Evolutionary conservation across 2,797 vertebrate species (phyloP).

Genomic region (Anguilla anguilla): DNA sequence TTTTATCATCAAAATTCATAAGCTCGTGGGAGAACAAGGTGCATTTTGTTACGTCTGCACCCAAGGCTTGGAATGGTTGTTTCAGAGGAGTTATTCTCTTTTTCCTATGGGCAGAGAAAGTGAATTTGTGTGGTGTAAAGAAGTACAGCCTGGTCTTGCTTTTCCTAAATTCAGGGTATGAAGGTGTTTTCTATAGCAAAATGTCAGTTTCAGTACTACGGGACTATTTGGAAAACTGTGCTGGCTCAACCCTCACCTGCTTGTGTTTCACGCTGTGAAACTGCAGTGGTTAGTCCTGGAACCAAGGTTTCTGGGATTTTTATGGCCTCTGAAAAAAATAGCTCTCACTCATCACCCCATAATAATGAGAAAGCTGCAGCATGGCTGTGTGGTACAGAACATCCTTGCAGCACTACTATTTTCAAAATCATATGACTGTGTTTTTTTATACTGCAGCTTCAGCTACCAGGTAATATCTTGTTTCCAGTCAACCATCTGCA

Average conservation of each 20-base stretch:
- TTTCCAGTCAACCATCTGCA: not conserved
- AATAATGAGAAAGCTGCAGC: not conserved
- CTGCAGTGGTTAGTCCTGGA: not conserved
- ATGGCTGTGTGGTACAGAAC: not conserved
- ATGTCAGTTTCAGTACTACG: not conserved
- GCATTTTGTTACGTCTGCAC: not conserved
- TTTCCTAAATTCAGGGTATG: not conserved
- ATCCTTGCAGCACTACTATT: not conserved
- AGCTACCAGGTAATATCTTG: not conserved
- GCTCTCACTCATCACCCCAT: not conserved
- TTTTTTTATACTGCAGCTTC: not conserved
- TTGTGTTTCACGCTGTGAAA: not conserved
- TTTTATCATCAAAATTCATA: not conserved
- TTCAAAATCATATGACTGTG: not conserved
- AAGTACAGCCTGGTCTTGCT: not conserved
- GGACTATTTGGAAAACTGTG: not conserved
- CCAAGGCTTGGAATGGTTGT: not conserved
- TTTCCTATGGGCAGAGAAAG: not conserved
- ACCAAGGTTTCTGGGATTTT: not conserved
- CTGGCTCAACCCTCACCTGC: not conserved
- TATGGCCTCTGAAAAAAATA: not conserved
- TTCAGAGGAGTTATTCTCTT: not conserved
- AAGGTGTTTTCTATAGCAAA: too few relatives aligned
- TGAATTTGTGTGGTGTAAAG: not conserved
- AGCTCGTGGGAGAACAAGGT: not conserved